A percentile compares a stretch with the other conserved stretches of the same genome.
phyloP scores from a whole-genome alignment of 2,888 invertebrate genomes.

The Petrolisthes manimaculis region DNA sequence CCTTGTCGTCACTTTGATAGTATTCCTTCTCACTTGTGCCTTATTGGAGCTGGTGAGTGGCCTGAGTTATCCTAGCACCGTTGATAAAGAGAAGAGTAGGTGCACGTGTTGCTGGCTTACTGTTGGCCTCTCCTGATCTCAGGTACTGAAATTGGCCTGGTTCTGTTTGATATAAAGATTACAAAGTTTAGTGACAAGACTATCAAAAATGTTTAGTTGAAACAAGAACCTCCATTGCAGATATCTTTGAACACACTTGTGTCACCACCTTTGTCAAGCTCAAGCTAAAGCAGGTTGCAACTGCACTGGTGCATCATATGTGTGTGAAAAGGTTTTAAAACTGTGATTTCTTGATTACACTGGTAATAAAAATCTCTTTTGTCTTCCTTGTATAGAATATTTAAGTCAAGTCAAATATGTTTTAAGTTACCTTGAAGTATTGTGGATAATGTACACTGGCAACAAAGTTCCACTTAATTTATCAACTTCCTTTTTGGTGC shows the following conservation, averaged over 20 bases:
- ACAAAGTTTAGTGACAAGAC: constrained; percentile 24
- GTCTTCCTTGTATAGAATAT: constrained; percentile 54
- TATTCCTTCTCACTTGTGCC: constrained; percentile 62
- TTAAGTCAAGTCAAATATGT: constrained; percentile 33
- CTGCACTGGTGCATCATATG: constrained; percentile 33
- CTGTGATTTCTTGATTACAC: constrained; percentile 56
- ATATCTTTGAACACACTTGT: constrained; percentile 3
- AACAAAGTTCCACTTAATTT: constrained; percentile 36
- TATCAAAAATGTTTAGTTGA: constrained; percentile 37
- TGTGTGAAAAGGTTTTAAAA: constrained; percentile 31
- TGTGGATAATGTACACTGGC: constrained; percentile 25
- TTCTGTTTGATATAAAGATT: constrained; percentile 32
- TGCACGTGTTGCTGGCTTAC: constrained; percentile 49
- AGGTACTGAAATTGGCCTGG: constrained; percentile 56
- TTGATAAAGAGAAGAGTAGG: constrained; percentile 18
- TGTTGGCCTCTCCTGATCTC: constrained; percentile 62
- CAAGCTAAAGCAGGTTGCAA: constrained; percentile 21
- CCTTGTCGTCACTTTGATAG: constrained; percentile 30
- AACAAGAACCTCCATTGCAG: neutral
- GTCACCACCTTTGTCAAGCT: constrained; percentile 17
- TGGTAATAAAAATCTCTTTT: constrained; percentile 50
- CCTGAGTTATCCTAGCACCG: constrained; percentile 36
- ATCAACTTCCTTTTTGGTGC: constrained; percentile 42
- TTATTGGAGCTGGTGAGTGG: constrained; percentile 56
- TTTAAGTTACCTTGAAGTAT: constrained; percentile 41